phyloP scores from a whole-genome alignment of 2,797 vertebrate genomes.

The Simalia tracyae region DNA sequence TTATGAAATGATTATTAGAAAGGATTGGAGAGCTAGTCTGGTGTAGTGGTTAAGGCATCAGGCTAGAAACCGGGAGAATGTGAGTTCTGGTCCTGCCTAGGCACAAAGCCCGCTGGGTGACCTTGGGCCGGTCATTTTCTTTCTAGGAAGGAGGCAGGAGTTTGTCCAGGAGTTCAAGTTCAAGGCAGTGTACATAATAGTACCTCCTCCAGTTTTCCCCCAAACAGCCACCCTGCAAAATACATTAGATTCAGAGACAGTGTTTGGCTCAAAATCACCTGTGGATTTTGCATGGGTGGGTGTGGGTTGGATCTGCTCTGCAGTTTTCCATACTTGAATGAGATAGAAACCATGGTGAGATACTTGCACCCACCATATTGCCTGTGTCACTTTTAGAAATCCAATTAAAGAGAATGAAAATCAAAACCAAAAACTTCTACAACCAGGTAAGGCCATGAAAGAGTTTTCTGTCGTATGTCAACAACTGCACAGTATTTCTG shows the following conservation, averaged over 20 bases:
- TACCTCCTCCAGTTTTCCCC: not conserved
- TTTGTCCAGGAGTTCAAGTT: not conserved
- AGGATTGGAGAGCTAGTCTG: no score
- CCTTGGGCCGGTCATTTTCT: no score
- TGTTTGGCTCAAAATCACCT: not conserved
- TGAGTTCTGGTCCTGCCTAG: no score
- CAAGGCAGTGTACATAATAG: not conserved
- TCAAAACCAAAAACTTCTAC: not conserved
- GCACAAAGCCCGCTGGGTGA: no score
- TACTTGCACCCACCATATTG: not conserved
- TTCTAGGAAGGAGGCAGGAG: no score
- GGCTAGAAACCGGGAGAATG: no score
- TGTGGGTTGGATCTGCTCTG: not conserved
- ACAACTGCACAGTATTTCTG: not conserved
- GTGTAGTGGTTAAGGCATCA: no score
- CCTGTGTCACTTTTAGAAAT: not conserved
- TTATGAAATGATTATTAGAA: no score
- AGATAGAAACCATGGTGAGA: not conserved
- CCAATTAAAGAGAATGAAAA: not conserved
- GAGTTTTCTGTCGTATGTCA: not conserved
- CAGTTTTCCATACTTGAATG: not conserved
- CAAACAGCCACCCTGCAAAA: not conserved
- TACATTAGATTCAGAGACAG: not conserved
- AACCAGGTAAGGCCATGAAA: not conserved
- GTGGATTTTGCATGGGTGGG: not conserved